Evolutionary conservation across 2,888 invertebrate genomes (phyloP).

Genomic region (Drosophila incognita): DNA sequence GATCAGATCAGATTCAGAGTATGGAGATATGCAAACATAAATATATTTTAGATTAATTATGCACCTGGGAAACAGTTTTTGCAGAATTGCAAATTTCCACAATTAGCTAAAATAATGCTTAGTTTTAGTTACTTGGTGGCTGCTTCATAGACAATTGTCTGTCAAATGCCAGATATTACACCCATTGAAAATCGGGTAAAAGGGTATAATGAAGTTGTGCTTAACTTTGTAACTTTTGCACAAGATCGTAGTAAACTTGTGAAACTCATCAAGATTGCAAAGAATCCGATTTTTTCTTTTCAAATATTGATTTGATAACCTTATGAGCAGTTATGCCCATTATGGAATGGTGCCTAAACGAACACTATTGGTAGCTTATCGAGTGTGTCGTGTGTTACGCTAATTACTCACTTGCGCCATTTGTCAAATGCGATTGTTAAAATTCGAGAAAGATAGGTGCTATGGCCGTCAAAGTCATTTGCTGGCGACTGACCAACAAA

Average conservation of each 20-base stretch:
- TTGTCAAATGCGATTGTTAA: conserved; percentile 39
- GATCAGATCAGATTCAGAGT: not conserved
- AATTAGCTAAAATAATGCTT: not conserved
- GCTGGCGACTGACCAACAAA: not conserved
- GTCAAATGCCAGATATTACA: not conserved
- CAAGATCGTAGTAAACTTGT: not conserved
- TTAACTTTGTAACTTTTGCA: not conserved
- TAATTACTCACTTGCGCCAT: conserved; percentile 33
- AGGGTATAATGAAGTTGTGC: not conserved
- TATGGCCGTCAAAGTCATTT: conserved; percentile 1
- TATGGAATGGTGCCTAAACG: not conserved
- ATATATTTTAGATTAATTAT: not conserved
- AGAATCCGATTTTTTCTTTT: not conserved
- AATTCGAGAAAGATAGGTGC: conserved; percentile 22
- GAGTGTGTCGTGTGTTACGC: conserved; percentile 11
- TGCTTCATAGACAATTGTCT: not conserved
- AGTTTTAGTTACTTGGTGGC: not conserved
- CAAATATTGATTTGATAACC: not conserved
- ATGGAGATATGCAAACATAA: not conserved
- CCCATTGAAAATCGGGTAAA: not conserved
- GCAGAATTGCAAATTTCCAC: not conserved
- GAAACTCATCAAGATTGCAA: not conserved
- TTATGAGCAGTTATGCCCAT: not conserved
- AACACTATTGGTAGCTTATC: conserved; percentile 21
- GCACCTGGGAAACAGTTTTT: not conserved